Conservation (phyloP, 2,113 vertebrate genomes). For the Megaleporinus macrocephalus region DNA sequence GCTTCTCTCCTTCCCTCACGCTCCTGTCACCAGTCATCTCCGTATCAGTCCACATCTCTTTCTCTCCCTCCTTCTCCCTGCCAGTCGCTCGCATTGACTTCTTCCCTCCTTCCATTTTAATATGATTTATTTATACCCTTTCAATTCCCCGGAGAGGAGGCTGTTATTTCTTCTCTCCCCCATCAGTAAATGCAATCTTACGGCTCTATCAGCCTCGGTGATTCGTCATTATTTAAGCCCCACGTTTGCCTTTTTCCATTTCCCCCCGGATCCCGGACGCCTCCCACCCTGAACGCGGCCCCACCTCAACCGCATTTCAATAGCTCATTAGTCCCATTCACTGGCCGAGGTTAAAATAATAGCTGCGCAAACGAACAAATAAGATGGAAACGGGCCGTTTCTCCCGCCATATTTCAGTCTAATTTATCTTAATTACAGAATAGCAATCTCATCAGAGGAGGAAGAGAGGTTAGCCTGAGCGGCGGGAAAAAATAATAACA, state of each 20-base stretch:
- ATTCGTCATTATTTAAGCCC: constrained; percentile 60
- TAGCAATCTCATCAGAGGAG: constrained; percentile 48
- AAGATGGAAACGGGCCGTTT: constrained; percentile 47
- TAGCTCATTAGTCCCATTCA: constrained; percentile 61
- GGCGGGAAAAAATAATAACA: constrained; percentile 31
- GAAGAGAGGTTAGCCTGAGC: constrained; percentile 41
- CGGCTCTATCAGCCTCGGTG: constrained; percentile 52
- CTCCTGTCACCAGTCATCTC: constrained; percentile 29
- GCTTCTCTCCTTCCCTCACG: constrained; percentile 21
- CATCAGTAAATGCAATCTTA: constrained; percentile 59
- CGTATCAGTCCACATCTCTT: constrained; percentile 30
- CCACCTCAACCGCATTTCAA: constrained; percentile 51
- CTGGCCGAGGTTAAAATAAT: constrained; percentile 53
- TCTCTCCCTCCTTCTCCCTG: constrained; percentile 31
- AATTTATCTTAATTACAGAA: constrained; percentile 62
- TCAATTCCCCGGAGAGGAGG: constrained; percentile 54
- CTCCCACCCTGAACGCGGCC: constrained; percentile 30
- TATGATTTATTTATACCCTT: constrained; percentile 60
- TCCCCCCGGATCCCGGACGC: constrained; percentile 26
- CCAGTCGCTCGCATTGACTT: constrained; percentile 45
- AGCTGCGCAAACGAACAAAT: constrained; percentile 57
- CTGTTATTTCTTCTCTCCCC: constrained; percentile 55
- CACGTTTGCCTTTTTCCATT: constrained; percentile 41
- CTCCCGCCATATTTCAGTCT: constrained; percentile 39
- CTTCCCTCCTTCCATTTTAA: constrained; percentile 39